Evolutionary conservation across 2,888 invertebrate species (phyloP).

Genomic region (Andrena camellia): DNA sequence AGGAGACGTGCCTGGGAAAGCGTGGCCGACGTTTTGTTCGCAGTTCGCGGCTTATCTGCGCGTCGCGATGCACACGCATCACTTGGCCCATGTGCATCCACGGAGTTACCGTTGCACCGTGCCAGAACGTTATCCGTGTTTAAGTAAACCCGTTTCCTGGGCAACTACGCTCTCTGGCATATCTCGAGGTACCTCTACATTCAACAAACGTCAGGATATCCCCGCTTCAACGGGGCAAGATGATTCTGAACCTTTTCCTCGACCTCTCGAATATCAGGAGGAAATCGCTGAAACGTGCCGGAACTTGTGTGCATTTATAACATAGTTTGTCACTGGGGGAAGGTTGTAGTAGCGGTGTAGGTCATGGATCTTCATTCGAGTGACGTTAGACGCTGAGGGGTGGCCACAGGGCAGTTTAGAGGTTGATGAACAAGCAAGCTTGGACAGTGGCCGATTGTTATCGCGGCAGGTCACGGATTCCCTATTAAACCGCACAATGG

Average conservation of each 20-base stretch:
- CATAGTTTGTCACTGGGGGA: not conserved
- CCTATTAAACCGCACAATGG: constrained; percentile 63
- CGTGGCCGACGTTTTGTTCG: not conserved
- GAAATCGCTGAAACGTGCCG: not conserved
- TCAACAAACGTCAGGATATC: constrained; percentile 14
- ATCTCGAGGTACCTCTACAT: not conserved
- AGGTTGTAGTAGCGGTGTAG: not conserved
- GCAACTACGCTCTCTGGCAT: not conserved
- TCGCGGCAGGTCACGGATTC: constrained; percentile 57
- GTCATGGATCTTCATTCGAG: constrained; percentile 4
- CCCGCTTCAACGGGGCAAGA: constrained; percentile 25
- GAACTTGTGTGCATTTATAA: not conserved
- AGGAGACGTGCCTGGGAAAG: not conserved
- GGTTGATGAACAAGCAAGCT: constrained; percentile 46
- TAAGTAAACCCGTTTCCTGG: not conserved
- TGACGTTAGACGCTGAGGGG: constrained; percentile 6
- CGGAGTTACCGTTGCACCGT: constrained; percentile 13
- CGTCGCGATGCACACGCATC: constrained; percentile 26
- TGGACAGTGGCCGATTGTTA: constrained; percentile 51
- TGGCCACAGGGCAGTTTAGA: constrained; percentile 5
- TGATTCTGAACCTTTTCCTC: constrained; percentile 1
- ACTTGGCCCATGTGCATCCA: constrained; percentile 18
- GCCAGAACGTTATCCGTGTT: not conserved
- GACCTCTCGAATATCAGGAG: not conserved
- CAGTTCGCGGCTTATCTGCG: constrained; percentile 38